Evolutionary conservation across 2,113 vertebrate genomes (phyloP), one percentile per base, ranked within the genome.

Genomic region (Alectura lathami): DNA sequence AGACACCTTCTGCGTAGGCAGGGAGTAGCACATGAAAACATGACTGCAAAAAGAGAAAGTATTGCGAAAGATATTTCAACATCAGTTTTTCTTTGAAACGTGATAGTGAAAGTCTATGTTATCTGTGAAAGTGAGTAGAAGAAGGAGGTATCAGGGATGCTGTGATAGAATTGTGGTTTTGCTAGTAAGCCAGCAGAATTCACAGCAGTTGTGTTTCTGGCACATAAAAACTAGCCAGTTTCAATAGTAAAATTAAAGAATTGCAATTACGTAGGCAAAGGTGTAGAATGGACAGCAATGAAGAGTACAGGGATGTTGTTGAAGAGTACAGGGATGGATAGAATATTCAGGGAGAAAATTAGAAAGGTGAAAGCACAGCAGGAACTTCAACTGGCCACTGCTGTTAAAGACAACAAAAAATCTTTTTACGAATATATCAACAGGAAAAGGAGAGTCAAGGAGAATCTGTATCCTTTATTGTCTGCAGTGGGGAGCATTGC

Each of bases 41-140:
- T 27, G 42, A 40, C 4, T 48, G 54, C 8, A 51, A 43, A 73
- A 63, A 32, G 38, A 66, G 18, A 53, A 40, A 32, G 27, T 40
- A 42, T 6, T 47, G n/a, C 10, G 83, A 57, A 59, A 30, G 5
- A 7, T 3, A 7, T 32, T 36, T 15, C 5, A 86, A 21, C 17
- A 17, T 21, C 0, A 0, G 1, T 62, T 84, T 64, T 68, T 17
- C 45, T 17, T 30, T 24, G 26, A 64, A 69, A 13, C 13, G 57
- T 51, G 16, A 30, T 16, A 20, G 32, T 83, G 32, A 2, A 88
- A 86, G 5, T 83, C 59, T 17, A 27, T 15, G 8, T 2, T 80
- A 48, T 54, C 76, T 64, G 27, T 54, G 34, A 36, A 73, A 80
- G 18, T 26, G n/a, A 47, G 13, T 34, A 20, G 57, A 2, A 4